Evolutionary conservation across 2,113 vertebrate species (phyloP).

Genomic region (Malurus cyaneus): DNA sequence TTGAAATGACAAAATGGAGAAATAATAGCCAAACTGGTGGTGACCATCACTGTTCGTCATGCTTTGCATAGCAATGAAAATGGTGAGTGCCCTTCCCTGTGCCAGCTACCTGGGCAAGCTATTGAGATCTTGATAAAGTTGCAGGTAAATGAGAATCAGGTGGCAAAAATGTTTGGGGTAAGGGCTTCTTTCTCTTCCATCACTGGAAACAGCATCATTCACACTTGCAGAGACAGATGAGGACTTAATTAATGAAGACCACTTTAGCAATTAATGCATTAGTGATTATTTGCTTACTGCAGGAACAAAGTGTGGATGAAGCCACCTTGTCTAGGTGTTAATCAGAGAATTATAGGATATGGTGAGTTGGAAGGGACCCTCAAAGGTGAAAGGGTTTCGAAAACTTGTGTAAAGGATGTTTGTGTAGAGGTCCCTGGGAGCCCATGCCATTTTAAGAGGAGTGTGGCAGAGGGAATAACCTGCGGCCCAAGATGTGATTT

Average conservation of each 20-base stretch:
- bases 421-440: background rate
- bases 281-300: background rate
- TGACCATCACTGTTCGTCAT: background rate
- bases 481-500: background rate
- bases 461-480: background rate
- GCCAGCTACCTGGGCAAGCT: rapidly evolving
- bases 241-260: background rate
- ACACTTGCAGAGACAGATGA: background rate
- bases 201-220: background rate
- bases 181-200: background rate
- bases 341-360: background rate
- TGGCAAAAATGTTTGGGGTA: background rate
- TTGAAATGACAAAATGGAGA: conserved; percentile 39
- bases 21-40: conserved; percentile 39
- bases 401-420: background rate
- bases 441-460: background rate
- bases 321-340: background rate
- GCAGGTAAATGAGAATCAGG: background rate
- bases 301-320: background rate
- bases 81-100: background rate
- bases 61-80: background rate
- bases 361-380: background rate
- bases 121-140: rapidly evolving
- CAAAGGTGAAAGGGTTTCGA: background rate
- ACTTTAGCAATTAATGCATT: background rate